Evolutionary conservation across 2,888 invertebrate species (phyloP).

Genomic region (Nineta flava): DNA sequence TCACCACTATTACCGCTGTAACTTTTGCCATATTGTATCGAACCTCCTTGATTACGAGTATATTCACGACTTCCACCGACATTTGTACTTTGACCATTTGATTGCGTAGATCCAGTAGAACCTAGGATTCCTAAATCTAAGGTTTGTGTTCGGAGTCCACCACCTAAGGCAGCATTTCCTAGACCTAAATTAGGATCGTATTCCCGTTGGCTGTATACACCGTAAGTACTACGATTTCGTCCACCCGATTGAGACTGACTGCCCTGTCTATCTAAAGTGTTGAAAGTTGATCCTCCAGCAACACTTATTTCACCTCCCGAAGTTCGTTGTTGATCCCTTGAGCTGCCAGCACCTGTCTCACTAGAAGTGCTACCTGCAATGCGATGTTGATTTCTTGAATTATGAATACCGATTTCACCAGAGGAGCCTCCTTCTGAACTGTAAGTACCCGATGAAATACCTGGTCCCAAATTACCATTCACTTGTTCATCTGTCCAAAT

Average conservation of each 20-base stretch:
- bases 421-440: neutral
- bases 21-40: slow-evolving; percentile 5
- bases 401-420: neutral
- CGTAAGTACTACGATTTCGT: slow-evolving; percentile 10
- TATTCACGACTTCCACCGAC: neutral
- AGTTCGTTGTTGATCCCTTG: neutral
- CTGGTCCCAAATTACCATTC: slow-evolving; percentile 12
- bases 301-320: neutral
- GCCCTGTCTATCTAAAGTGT: neutral
- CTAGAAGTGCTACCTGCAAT: neutral
- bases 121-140: slow-evolving; percentile 16
- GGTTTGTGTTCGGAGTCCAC: slow-evolving; percentile 17
- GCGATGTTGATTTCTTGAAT: neutral
- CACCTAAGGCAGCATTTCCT: slow-evolving; percentile 14
- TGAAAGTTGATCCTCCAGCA: neutral
- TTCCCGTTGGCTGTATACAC: slow-evolving; percentile 10
- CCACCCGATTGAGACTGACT: slow-evolving; percentile 7
- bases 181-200: slow-evolving; percentile 7
- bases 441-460: neutral
- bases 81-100: neutral
- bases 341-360: neutral
- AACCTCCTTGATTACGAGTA: neutral
- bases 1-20: slow-evolving; percentile 7
- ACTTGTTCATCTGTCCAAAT: slow-evolving; percentile 1
- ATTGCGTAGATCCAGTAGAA: neutral